A percentile compares a stretch with the other conserved stretches of the same genome.
Conservation (phyloP, 2,888 invertebrate species). For the Tipula confusa region DNA sequence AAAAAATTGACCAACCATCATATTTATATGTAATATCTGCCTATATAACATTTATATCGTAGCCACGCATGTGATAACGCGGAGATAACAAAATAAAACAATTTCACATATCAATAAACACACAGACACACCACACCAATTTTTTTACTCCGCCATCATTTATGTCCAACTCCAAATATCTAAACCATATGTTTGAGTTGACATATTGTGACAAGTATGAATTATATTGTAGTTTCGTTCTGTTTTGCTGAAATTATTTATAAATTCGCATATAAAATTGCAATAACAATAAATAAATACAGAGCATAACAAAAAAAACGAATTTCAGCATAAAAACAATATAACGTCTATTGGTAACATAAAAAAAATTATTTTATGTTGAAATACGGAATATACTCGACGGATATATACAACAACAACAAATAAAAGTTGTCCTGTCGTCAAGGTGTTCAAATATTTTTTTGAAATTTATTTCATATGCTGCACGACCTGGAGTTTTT, state of each 20-base stretch:
- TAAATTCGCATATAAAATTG: slow-evolving; percentile 12
- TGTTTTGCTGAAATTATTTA: neutral
- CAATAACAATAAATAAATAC: slow-evolving; percentile 14
- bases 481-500: neutral
- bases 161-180: neutral
- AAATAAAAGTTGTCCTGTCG: neutral
- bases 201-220: slow-evolving; percentile 25
- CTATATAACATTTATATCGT: neutral
- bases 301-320: neutral
- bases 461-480: neutral
- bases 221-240: slow-evolving; percentile 1
- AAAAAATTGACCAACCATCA: neutral
- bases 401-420: neutral
- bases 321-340: neutral
- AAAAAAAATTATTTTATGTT: neutral
- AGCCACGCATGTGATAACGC: neutral
- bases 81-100: neutral
- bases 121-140: neutral
- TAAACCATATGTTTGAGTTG: slow-evolving; percentile 16
- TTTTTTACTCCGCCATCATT: neutral
- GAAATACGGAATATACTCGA: neutral
- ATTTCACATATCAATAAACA: neutral
- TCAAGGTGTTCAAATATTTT: slow-evolving; percentile 21
- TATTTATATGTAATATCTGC: too few relatives aligned
- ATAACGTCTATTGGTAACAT: neutral